Percentiles rank a stretch among this genome's conserved stretches.
Conservation (phyloP, 2,888 invertebrate species). For the Oscheius onirici region DNA sequence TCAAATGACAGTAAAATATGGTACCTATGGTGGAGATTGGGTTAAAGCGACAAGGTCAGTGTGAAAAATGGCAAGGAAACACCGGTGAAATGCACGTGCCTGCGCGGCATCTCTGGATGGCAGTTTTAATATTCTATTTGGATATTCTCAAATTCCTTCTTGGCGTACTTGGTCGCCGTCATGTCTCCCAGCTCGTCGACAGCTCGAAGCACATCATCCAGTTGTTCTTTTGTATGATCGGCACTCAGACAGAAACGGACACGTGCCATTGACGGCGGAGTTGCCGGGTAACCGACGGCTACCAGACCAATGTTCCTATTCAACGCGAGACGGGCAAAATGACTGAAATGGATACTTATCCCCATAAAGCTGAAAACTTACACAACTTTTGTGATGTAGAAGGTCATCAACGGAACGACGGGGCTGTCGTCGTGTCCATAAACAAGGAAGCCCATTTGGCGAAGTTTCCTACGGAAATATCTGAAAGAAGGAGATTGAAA, state of each 20-base stretch:
- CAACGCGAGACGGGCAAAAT: conserved; percentile 85
- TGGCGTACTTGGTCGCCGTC: conserved; percentile 28
- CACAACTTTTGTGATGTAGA: conserved; percentile 62
- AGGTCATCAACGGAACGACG: conserved; percentile 82
- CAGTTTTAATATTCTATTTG: conserved; percentile 27
- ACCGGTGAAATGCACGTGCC: conserved; percentile 18
- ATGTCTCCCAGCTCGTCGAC: conserved; percentile 32
- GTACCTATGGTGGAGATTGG: background rate
- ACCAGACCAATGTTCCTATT: conserved; percentile 87
- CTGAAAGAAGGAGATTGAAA: background rate
- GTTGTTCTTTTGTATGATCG: conserved; percentile 64
- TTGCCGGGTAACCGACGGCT: conserved; percentile 97
- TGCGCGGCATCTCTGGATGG: background rate
- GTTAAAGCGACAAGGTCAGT: conserved; percentile 22
- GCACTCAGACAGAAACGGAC: conserved; percentile 87
- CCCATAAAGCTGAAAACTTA: conserved; percentile 35
- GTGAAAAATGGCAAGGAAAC: conserved; percentile 4
- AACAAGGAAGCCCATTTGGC: conserved; percentile 83
- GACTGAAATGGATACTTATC: conserved; percentile 78
- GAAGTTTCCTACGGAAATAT: conserved; percentile 49
- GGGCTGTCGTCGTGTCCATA: conserved; percentile 94
- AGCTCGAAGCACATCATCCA: conserved; percentile 53
- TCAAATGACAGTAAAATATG: no score
- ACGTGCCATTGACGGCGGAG: conserved; percentile 89
- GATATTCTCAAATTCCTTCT: conserved; percentile 14